phyloP scores from a whole-genome alignment of 2,113 vertebrate genomes.

The Turdus rufiventris region DNA sequence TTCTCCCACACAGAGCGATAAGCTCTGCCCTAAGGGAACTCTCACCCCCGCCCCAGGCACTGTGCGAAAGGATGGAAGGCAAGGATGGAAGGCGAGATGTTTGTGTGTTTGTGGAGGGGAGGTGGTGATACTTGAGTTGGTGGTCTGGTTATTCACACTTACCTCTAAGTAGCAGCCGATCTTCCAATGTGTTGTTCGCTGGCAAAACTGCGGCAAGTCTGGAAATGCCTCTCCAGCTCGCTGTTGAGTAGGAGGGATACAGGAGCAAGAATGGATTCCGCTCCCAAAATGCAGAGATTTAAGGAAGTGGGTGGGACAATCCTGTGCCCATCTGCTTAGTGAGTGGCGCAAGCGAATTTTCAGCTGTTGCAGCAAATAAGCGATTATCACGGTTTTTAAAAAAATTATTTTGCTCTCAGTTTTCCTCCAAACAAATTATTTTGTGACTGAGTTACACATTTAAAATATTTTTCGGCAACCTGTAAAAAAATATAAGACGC shows the following conservation, averaged over 20 bases:
- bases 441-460: not conserved
- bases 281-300: not conserved
- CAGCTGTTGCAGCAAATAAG: not conserved
- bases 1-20: not conserved
- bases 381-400: rapidly evolving
- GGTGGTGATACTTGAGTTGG: not conserved
- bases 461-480: not conserved
- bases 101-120: not conserved
- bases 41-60: rapidly evolving
- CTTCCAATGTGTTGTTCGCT: not conserved
- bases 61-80: not conserved
- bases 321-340: not conserved
- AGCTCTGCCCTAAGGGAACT: not conserved
- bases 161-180: not conserved
- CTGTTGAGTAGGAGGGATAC: not conserved
- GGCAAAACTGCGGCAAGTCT: not conserved
- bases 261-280: rapidly evolving
- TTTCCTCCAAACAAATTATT: not conserved
- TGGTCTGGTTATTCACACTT: not conserved
- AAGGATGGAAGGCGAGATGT: not conserved
- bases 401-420: not conserved
- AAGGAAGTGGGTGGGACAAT: not conserved
- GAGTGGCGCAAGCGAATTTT: not conserved
- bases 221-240: not conserved
- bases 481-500: not conserved